Conservation (phyloP, 2,888 invertebrate genomes). For the Meta bourneti region DNA sequence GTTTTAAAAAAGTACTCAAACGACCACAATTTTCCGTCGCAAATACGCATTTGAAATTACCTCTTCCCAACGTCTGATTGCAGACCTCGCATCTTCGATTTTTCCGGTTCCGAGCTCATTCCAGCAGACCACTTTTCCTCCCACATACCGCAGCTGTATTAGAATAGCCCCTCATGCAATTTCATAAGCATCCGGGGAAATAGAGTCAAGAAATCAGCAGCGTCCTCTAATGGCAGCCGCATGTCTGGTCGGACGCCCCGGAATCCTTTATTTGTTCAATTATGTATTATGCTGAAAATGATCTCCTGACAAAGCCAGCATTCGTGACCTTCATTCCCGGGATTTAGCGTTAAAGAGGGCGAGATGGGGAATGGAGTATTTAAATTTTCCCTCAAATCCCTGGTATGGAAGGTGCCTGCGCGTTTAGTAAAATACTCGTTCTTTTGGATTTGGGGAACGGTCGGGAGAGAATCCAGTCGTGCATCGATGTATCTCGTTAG, state of each 20-base stretch:
- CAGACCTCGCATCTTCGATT: background rate
- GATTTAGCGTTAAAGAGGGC: background rate
- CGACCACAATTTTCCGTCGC: no score
- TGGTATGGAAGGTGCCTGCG: background rate
- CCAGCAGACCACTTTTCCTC: background rate
- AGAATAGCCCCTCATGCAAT: background rate
- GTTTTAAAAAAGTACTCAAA: no score
- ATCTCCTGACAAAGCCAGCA: background rate
- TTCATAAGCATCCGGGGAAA: background rate
- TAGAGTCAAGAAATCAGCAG: background rate
- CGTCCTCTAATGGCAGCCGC: background rate
- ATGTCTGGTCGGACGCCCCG: background rate
- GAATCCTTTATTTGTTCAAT: background rate
- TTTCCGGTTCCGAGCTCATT: background rate
- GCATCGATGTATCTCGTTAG: background rate
- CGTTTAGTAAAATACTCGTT: constrained; percentile 2
- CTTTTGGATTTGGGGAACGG: background rate
- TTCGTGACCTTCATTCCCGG: background rate
- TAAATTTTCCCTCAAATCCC: constrained; percentile 1
- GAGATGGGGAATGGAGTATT: background rate
- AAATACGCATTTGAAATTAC: no score
- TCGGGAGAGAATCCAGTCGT: background rate
- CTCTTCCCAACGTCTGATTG: background rate
- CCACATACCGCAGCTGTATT: background rate
- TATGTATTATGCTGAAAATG: background rate